These are phyloP conservation scores for Leptopilina clavipes DNA, from an alignment of 1,140 invertebrate species.

Conservation along the genomic window DNA sequence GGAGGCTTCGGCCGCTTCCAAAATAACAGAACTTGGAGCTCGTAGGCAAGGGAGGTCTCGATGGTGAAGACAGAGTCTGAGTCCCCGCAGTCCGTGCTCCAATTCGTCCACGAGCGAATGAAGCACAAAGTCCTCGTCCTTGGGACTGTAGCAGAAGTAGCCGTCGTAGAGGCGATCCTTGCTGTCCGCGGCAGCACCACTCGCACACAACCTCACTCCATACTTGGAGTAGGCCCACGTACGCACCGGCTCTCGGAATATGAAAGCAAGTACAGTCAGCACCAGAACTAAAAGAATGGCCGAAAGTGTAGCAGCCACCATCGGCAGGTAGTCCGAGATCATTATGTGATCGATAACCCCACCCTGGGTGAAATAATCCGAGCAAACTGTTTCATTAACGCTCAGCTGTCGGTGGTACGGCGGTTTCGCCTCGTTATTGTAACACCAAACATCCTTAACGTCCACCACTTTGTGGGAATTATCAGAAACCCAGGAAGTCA, in stretches of 20 bases:
- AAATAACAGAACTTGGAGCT: constrained; percentile 83
- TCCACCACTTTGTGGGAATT: constrained; percentile 88
- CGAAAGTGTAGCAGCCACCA: constrained; percentile 86
- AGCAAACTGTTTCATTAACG: constrained; percentile 87
- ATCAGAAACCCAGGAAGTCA: constrained; percentile 88
- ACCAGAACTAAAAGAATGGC: constrained; percentile 84
- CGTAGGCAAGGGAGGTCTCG: constrained; percentile 87
- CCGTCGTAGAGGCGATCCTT: constrained; percentile 93
- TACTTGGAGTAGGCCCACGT: constrained; percentile 92
- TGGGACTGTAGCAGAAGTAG: constrained; percentile 93
- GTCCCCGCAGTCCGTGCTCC: constrained; percentile 83
- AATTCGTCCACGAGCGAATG: constrained; percentile 89
- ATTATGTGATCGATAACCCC: constrained; percentile 89
- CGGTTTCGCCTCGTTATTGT: constrained; percentile 84
- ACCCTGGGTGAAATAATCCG: constrained; percentile 87
- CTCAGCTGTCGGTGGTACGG: constrained; percentile 83
- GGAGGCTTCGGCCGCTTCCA: constrained; percentile 91
- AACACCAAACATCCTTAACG: constrained; percentile 85
- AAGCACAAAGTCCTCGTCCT: constrained; percentile 92
- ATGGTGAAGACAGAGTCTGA: constrained; percentile 91
- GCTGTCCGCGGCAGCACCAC: constrained; percentile 72
- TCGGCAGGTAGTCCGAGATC: constrained; percentile 88
- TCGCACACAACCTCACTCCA: constrained; percentile 84
- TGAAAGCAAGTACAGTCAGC: constrained; percentile 84
- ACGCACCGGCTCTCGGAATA: constrained; percentile 88